phyloP scores from a whole-genome alignment of 1,140 invertebrate species.

The Formica exsecta region DNA sequence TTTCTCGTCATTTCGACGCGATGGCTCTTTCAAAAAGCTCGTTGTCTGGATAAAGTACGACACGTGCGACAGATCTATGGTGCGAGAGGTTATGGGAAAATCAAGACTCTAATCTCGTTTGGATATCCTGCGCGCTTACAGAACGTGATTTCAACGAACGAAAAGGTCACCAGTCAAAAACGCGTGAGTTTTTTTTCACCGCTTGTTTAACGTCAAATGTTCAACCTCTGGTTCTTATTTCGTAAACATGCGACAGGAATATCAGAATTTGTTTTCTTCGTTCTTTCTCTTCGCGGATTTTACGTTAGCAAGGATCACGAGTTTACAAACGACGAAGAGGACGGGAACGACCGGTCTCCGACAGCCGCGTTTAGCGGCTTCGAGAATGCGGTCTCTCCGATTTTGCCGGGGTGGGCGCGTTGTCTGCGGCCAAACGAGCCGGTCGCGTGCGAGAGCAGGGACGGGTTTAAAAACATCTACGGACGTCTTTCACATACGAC shows the following conservation, averaged over 20 bases:
- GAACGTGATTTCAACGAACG: background rate
- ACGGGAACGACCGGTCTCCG: background rate
- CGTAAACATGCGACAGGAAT: background rate
- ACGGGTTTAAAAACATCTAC: background rate
- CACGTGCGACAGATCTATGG: background rate
- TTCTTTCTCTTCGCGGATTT: background rate
- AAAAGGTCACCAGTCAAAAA: slow-evolving; percentile 18
- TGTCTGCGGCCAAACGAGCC: slow-evolving; percentile 40
- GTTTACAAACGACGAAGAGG: background rate
- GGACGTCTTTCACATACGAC: too few species aligned
- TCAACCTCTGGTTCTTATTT: slow-evolving; percentile 4
- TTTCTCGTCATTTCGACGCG: background rate
- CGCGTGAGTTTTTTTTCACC: background rate
- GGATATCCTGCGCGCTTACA: background rate
- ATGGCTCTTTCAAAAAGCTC: background rate
- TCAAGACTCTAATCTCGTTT: background rate
- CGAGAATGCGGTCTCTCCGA: slow-evolving; percentile 33
- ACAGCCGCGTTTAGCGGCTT: background rate
- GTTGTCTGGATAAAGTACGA: background rate
- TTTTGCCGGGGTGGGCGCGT: background rate
- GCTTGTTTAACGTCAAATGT: background rate
- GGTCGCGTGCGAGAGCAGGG: slow-evolving; percentile 56
- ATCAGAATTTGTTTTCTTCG: background rate
- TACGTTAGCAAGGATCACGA: background rate
- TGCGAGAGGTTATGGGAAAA: slow-evolving; percentile 26